Percentiles rank a stretch among this genome's conserved stretches.
Evolutionary conservation across 2,888 invertebrate species (phyloP).

Genomic region (Eustalomyia histrio): DNA sequence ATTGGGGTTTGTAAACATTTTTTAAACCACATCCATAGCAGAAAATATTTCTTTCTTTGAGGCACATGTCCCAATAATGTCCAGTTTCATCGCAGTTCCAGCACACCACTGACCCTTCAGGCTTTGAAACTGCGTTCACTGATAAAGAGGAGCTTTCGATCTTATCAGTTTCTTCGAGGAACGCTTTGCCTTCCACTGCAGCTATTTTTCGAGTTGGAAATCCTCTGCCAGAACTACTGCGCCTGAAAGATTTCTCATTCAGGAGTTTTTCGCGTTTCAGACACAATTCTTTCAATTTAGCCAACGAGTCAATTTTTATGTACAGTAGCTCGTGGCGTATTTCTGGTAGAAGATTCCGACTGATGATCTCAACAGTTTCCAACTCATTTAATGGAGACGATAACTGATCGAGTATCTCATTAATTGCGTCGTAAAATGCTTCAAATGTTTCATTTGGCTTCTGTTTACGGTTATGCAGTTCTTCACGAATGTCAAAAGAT

Average conservation of each 20-base stretch:
- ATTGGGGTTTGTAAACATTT: too few species aligned
- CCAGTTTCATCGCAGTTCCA: too few species aligned
- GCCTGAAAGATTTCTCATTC: conserved; percentile 7
- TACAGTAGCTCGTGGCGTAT: conserved; percentile 26
- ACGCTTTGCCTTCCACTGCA: background rate
- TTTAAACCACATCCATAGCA: too few species aligned
- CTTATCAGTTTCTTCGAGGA: too few species aligned
- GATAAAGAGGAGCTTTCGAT: background rate
- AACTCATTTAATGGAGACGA: background rate
- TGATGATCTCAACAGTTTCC: conserved; percentile 27
- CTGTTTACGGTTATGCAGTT: too few species aligned
- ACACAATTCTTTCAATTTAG: background rate
- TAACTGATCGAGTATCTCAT: conserved; percentile 8
- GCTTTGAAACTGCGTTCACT: too few species aligned
- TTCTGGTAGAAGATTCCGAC: conserved; percentile 11
- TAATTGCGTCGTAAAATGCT: conserved; percentile 16
- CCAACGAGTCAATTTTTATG: background rate
- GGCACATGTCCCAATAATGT: too few species aligned
- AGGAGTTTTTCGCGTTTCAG: conserved; percentile 3
- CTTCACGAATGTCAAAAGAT: too few species aligned
- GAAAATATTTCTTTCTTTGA: too few species aligned
- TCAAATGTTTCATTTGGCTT: background rate
- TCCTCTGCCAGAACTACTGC: background rate
- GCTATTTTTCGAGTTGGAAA: background rate
- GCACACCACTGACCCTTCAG: background rate